Percentiles rank a stretch among this genome's conserved stretches.
Conservation (phyloP, 2,797 vertebrate species). For the Notamacropus eugenii region DNA sequence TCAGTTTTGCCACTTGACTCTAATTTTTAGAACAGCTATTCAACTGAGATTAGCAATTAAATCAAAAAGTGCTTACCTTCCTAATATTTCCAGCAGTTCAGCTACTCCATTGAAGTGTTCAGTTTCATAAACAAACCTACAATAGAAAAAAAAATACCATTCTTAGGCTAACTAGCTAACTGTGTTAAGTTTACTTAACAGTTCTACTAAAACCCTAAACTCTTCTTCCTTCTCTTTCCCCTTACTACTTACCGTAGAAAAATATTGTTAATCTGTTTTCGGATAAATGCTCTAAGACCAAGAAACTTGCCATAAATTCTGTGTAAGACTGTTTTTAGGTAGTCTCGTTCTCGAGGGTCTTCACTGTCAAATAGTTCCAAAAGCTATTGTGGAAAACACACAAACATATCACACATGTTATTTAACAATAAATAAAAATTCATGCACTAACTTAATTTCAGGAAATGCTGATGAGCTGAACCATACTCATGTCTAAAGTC, state of each 20-base stretch:
- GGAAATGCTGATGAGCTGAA: not conserved
- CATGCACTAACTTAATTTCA: not conserved
- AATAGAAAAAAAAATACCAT: slow-evolving; percentile 32
- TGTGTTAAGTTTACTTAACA: slow-evolving; percentile 58
- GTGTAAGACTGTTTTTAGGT: slow-evolving; percentile 99
- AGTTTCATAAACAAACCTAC: slow-evolving; percentile 99
- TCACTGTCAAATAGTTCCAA: slow-evolving; percentile 99
- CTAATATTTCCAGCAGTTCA: slow-evolving; percentile 99
- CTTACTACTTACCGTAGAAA: slow-evolving; percentile 97
- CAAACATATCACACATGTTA: slow-evolving; percentile 11
- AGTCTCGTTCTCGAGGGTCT: slow-evolving; percentile 98
- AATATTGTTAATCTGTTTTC: slow-evolving; percentile 99
- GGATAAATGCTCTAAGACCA: slow-evolving; percentile 99
- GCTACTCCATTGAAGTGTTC: slow-evolving; percentile 99
- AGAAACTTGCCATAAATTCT: slow-evolving; percentile 99
- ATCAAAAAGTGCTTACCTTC: slow-evolving; percentile 89
- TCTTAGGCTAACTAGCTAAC: slow-evolving; percentile 47
- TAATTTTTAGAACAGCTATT: slow-evolving; percentile 25
- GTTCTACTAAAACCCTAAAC: not conserved
- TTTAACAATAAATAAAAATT: not conserved
- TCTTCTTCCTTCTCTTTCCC: slow-evolving; percentile 36
- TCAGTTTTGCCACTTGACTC: not conserved
- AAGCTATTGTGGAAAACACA: slow-evolving; percentile 86
- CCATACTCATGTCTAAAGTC: not conserved
- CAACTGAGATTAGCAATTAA: slow-evolving; percentile 52